Base-by-base conservation (phyloP, 1,140 invertebrate species). In the Scaptomyza pallida region DNA sequence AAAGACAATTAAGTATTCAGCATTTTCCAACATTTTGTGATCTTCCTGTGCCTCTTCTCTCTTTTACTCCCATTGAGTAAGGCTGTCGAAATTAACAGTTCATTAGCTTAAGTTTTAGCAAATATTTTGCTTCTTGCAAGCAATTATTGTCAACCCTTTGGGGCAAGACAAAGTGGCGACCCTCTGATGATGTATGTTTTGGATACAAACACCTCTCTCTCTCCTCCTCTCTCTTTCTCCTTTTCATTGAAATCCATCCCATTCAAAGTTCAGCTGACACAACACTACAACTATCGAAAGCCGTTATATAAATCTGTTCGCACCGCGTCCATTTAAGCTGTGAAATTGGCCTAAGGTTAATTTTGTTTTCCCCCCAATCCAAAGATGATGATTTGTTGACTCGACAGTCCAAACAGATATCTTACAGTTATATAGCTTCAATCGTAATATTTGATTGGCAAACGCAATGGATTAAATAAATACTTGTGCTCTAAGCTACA, bases 241-340 rank as follows among this genome's bases (percentile, higher is more conserved):
- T n/a, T n/a, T n/a, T 26, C 16, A 16, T 44, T 35, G 50, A 33
- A 26, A 16, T 40, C n/a, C 3, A 13, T 37, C 45, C 64, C 40
- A 59, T 1, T 6, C 5, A 47, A 41, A 48, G 69, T 60, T 40
- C 23, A 26, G 40, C 69, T 72, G 55, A 54, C 45, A 68, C 60
- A 73, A 68, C n/a, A n/a, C n/a, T n/a, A n/a, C 60, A 74, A 75
- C 56, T 63, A 69, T 73, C 55, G 40, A 77, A 67, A 68, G 81
- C 81, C 81, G 81, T 86, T 86, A 86, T 71, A 81, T 88, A 81
- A 85, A 86, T 77, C 60, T 51, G 61, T 73, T 81, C 47, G 37
- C 54, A 57, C 41, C 35, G 4, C 21, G 33, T 47, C 21, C 15
- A 57, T 72, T 65, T 52, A 33, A 72, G 69, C 62, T 67, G 69